Percentiles rank a stretch among this genome's conserved stretches.
Evolutionary conservation across 2,888 invertebrate genomes (phyloP).

Genomic region (Oconnorella tubifera): DNA sequence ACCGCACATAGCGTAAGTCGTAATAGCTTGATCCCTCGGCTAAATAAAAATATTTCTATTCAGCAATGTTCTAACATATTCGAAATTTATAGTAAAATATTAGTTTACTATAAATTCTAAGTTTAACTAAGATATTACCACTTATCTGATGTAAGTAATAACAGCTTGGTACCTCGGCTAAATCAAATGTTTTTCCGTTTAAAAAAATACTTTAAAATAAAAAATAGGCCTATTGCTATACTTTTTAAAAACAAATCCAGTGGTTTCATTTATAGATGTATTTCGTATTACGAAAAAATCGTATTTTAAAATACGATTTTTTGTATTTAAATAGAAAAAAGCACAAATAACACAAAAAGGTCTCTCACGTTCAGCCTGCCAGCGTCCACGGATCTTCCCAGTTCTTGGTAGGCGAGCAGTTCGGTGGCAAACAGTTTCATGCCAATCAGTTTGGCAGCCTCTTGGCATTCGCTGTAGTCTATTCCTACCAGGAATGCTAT

Average conservation of each 20-base stretch:
- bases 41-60: conserved; percentile 14
- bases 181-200: too few relatives aligned
- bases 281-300: too few relatives aligned
- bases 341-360: too few relatives aligned
- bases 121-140: not conserved
- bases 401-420: conserved; percentile 35
- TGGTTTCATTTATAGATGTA: too few relatives aligned
- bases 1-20: conserved; percentile 38
- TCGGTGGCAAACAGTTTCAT: conserved; percentile 37
- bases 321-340: too few relatives aligned
- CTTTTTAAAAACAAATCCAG: too few relatives aligned
- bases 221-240: too few relatives aligned
- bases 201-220: too few relatives aligned
- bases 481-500: conserved; percentile 34
- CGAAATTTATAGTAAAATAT: not conserved
- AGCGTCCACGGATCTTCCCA: conserved; percentile 21
- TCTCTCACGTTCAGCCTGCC: conserved; percentile 22
- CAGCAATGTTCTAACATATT: not conserved
- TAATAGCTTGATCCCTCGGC: conserved; percentile 31
- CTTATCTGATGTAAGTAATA: too few relatives aligned
- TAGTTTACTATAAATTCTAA: not conserved
- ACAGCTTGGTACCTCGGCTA: too few relatives aligned
- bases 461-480: conserved; percentile 28
- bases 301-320: too few relatives aligned
- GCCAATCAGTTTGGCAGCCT: conserved; percentile 35